Base-by-base conservation (phyloP, 2,113 vertebrate genomes). In the Brienomyrus longianalis region DNA sequence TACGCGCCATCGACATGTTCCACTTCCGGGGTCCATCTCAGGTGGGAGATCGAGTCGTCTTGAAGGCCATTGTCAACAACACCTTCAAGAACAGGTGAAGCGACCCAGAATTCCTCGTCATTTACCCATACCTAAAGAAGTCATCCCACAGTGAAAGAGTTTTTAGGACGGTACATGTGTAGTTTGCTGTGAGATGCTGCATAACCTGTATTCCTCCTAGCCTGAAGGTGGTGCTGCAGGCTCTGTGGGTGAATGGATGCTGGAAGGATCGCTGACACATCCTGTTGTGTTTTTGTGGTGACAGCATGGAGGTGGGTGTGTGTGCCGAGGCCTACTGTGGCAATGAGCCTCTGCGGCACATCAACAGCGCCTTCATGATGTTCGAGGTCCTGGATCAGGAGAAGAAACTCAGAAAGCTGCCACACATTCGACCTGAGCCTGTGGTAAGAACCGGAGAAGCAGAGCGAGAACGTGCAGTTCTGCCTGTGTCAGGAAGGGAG, bases 341-440 rank as follows among this genome's bases (percentile, higher is more conserved):
- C 13, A 96, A 96, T 10, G 90, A 95, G 90, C 95, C 94, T 35
- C 91, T 94, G 39, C 93, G 97, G 2, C 98, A 99, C 92, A 98
- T 99, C 95, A 99, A 99, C 94, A 98, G 97, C 0, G 98, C 98
- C 88, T 98, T 99, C 94, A 99, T 99, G 98, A 98, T 97, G 90
- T 99, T 98, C 0, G 96, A 97, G 92, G 98, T 99, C 90, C 93
- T 98, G 92, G 97, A 97, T 62, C 91, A 93, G 85, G 95, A 97
- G 23, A 95, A 96, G 6, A 97, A 94, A 90, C 96, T 97, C 52
- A 35, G 94, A 92, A 94, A 90, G 1, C 91, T 99, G 90, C 97
- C 98, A 5, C 94, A 95, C 92, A 94, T 99, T 93, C 95, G 94
- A 93, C 98, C 98, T 0, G 97, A 98, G 92, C 95, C 96, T 0